Conservation (phyloP, 1,140 invertebrate genomes). For the Scaptodrosophila lebanonensis region DNA sequence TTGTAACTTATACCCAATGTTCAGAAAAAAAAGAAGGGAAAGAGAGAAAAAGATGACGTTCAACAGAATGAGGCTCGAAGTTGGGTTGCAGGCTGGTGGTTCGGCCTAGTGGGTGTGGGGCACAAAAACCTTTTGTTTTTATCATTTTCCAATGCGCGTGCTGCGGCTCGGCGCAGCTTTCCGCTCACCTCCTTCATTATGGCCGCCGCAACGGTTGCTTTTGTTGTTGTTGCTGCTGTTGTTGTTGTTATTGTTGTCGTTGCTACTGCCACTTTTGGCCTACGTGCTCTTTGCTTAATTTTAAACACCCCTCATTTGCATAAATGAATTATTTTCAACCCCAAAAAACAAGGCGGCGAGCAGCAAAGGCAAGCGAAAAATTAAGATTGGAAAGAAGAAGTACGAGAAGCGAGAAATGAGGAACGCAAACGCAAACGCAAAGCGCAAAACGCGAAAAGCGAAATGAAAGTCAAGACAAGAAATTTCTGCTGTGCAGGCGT, state of each 20-base stretch:
- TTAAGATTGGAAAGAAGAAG: conserved; percentile 45
- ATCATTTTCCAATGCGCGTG: conserved; percentile 61
- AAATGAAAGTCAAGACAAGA: conserved; percentile 46
- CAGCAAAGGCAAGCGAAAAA: conserved; percentile 34
- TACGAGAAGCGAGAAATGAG: neutral
- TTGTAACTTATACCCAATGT: conserved; percentile 59
- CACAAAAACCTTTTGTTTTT: conserved; percentile 63
- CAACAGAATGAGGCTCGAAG: conserved; percentile 29
- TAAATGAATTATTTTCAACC: conserved; percentile 75
- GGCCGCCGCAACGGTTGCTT: conserved; percentile 26
- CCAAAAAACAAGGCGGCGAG: conserved; percentile 49
- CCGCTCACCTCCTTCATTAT: conserved; percentile 3
- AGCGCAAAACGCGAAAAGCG: conserved; percentile 55
- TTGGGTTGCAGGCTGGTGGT: neutral
- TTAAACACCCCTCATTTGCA: conserved; percentile 74
- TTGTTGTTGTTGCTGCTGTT: conserved; percentile 13
- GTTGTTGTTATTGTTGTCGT: conserved; percentile 4
- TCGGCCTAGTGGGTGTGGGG: neutral
- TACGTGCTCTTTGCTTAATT: conserved; percentile 74
- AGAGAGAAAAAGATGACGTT: too few species aligned
- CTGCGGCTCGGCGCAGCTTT: conserved; percentile 12
- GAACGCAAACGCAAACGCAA: neutral
- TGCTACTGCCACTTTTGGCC: conserved; percentile 52
- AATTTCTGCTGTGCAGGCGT: conserved; percentile 61
- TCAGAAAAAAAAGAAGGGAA: conserved; percentile 44